Base-by-base conservation (phyloP, 1,140 invertebrate genomes). In the Argopecten irradians region DNA sequence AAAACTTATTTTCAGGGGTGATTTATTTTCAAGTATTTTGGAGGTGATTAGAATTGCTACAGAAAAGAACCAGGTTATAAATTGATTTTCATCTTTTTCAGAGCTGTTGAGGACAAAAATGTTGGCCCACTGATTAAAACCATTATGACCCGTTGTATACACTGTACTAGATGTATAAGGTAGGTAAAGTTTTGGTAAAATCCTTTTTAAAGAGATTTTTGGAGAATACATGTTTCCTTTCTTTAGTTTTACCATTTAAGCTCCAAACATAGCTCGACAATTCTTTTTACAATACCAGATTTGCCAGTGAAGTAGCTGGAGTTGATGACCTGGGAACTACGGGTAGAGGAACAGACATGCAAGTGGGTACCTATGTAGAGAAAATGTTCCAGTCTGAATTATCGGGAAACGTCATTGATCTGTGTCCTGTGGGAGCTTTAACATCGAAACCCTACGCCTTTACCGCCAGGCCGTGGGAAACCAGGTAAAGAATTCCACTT, bases 131-230 rank as follows among this genome's bases (percentile, higher is more conserved):
- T 99, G 41, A 97, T 99, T 1, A 99, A 99, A 95, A 99, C 99
- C 0, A 97, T 99, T n/a, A 99, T 99, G 99, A 99, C 99, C 0
- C 97, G 99, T 86, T 99, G 99, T 95, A 99, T 99, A 95, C 99
- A 99, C 95, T 99, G 99, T 95, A 99, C 99, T 0, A 96, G 99
- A 32, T 99, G 99, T 95, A 98, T 99, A 92, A 97, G 99, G 94
- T 96, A 94, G 85, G 91, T 82, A 41, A 35, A 33, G 34, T 13
- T 39, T 39, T 39, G 36, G 5, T 39, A 39, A 39, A 39, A 39
- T 39, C 36, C 13, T 5, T 39, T 5, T 39, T 39, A 8, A 39
- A 8, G 36, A 39, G 36, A 13, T 39, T 39, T 13, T 39, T 8
- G n/a, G n/a, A n/a, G n/a, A n/a, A n/a, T n/a, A 39, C 13, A 39